These are phyloP conservation scores for Nycticebus coucang DNA, from an alignment of 2,113 vertebrate genomes.

Conservation along the genomic window DNA sequence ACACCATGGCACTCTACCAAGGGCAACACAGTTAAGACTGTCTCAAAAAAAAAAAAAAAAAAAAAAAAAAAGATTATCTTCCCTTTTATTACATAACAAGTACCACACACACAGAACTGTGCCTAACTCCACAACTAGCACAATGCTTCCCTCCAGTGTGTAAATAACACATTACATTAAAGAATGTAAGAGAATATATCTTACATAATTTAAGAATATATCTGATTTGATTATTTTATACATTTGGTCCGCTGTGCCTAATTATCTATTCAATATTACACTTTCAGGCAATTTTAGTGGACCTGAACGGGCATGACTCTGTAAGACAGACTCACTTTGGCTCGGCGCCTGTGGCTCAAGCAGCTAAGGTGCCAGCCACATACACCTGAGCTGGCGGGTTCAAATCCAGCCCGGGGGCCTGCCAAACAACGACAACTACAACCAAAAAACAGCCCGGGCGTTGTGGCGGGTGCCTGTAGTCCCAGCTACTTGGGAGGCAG, in stretches of 20 bases:
- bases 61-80: no score
- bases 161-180: not conserved
- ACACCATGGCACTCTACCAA: no score
- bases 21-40: no score
- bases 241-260: not conserved
- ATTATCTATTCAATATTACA: not conserved
- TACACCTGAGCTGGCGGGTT: no score
- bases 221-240: not conserved
- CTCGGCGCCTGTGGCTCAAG: no score
- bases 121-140: not conserved
- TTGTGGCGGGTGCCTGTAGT: no score
- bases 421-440: no score
- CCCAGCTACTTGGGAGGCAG: no score
- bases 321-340: not conserved
- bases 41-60: no score
- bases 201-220: not conserved
- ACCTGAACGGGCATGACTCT: not conserved
- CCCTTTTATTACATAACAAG: not conserved
- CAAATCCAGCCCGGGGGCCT: no score
- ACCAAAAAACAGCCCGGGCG: no score
- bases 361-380: no score
- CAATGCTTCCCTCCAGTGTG: not conserved
- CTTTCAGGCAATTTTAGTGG: not conserved
- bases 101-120: not conserved
- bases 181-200: not conserved